Percentiles rank a stretch among this genome's conserved stretches.
These are phyloP conservation scores for Catostomus latipinnis DNA, from an alignment of 2,797 vertebrate species.

Conservation along the genomic window DNA sequence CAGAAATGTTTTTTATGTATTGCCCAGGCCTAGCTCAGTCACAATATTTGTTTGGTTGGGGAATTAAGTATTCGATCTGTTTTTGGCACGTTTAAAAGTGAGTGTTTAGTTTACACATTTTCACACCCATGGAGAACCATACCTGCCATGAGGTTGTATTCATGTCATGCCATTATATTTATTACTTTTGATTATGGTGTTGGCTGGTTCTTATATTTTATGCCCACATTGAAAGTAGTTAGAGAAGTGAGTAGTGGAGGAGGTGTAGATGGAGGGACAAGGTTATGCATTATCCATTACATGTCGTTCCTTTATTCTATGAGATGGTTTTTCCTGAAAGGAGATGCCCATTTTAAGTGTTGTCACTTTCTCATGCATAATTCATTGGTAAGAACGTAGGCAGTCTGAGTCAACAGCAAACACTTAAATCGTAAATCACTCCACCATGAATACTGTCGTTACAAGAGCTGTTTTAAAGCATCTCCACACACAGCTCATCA, in stretches of 20 bases:
- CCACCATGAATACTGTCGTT: background rate
- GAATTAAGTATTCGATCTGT: no score
- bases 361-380: conserved; percentile 23
- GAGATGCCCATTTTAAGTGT: background rate
- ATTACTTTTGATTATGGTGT: background rate
- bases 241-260: conserved; percentile 39
- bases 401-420: conserved; percentile 8
- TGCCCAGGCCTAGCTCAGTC: no score
- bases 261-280: conserved; percentile 36
- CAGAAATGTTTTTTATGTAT: no score
- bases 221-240: background rate
- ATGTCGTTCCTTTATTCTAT: conserved; percentile 32
- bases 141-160: background rate
- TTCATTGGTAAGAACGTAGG: conserved; percentile 14
- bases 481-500: background rate
- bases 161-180: background rate
- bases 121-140: background rate
- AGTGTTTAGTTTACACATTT: background rate
- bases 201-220: background rate
- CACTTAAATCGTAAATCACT: conserved; percentile 2
- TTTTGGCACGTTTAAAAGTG: no score
- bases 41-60: no score
- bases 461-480: background rate
- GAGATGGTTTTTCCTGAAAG: conserved; percentile 23
- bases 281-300: conserved; percentile 57